Evolutionary conservation across 2,888 invertebrate species (phyloP), one percentile per base, ranked within the genome.

Genomic region (Drosophila cognata): DNA sequence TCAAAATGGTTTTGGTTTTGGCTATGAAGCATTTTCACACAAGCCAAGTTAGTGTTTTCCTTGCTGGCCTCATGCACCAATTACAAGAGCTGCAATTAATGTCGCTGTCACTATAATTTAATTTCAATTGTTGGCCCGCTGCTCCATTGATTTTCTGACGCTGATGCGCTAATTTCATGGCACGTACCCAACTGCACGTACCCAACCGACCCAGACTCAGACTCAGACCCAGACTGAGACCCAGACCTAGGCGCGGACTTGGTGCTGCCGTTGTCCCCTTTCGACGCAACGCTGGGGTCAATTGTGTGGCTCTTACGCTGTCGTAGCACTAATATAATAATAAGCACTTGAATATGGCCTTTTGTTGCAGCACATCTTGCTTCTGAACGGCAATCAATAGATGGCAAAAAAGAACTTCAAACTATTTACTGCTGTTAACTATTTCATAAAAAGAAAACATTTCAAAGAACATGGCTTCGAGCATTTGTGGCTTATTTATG

Each of bases 321-420:
- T 84, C 81, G 76, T 74, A 78, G 66, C 79, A 73, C 75, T 79
- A 85, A 88, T 85, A 84, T 78, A 85, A 86, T 86, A 88, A 88
- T 88, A 88, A 86, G 84, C 84, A 80, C 80, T 86, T 88, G 71
- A 72, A 11, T 56, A 55, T 60, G 59, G 67, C 50, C 76, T 71
- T 71, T 83, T 86, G 79, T 83, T 76, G 61, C 11, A 35, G 71
- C 56, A 36, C 35, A 41, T 57, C 50, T 50, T 52, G 64, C 56
- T 57, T 31, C 53, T 63, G 63, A 59, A 50, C 66, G 53, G 66
- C 76, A 61, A 72, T 77, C 79, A 74, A 82, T 75, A 60, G 74
- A 56, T 55, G 13, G 38, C 29, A n/a, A 31, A 75, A 68, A 61
- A 73, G 28, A 71, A 58, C 72, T 77, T 71, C 62, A 57, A 73